Base-by-base conservation (phyloP, 2,113 vertebrate genomes). In the Struthidea cinerea region DNA sequence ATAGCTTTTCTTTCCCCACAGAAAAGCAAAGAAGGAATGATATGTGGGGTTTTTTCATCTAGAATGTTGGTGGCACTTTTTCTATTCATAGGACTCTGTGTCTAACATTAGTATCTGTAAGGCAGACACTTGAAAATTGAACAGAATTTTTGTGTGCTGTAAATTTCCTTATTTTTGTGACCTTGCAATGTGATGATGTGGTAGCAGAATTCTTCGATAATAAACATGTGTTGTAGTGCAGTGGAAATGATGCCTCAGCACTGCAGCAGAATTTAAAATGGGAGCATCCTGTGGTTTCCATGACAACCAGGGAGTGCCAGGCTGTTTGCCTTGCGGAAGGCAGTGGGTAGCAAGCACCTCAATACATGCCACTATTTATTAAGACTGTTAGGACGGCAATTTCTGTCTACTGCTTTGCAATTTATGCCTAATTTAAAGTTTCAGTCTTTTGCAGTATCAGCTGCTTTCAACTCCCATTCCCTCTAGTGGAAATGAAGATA, bases 341-440 rank as follows among this genome's bases (percentile, higher is more conserved):
- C 84, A 83, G 55, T 55, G 65, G 73, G 52, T 59, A 94, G 56
- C 2, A 30, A 24, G 35, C 71, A 67, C 52, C 89, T 77, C 50
- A 55, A 8, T 41, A 53, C 4, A 7, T 7, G 49, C 37, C 78
- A 55, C 42, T 55, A 42, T 91, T 79, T 89, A 89, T 91, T 84
- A 90, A 94, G 74, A 44, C 67, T 42, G 23, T 95, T 76, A 88
- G 10, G 33, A 86, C 0, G 0, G 63, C 33, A 83, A 7, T 85
- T 96, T 96, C 71, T 77, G 67, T 79, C 82, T 90, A 63, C 78
- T 79, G 50, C 47, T 76, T 52, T 68, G 33, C 73, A 95, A 84
- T 91, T 89, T 95, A 46, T 73, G 57, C 57, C 75, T 83, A 80
- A 83, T 94, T 93, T 93, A 90, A 95, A 85, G 71, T 77, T 90